Conservation (phyloP, 2,797 vertebrate species). For the Peromyscus melanophrys region DNA sequence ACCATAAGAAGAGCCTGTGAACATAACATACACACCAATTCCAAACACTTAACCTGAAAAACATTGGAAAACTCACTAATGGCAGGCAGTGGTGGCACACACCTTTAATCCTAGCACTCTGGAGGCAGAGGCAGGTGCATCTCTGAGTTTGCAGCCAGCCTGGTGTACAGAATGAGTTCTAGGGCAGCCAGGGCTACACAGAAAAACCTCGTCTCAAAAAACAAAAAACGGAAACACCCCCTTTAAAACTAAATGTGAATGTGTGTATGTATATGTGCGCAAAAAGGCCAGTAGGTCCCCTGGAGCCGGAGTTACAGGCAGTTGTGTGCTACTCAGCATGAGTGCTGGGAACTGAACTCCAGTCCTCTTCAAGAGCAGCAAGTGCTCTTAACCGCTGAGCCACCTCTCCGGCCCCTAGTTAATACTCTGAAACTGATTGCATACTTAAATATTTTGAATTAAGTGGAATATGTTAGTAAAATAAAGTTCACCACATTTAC, state of each 20-base stretch:
- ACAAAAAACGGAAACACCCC: too few species aligned
- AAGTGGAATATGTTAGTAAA: conserved; percentile 37
- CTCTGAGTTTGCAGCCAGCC: too few species aligned
- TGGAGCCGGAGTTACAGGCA: too few species aligned
- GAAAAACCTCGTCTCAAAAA: too few species aligned
- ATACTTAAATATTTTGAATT: background rate
- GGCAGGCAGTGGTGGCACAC: background rate
- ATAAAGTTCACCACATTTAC: background rate
- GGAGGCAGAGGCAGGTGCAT: background rate
- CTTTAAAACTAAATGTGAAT: background rate
- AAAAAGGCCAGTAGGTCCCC: too few species aligned
- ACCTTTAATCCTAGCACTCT: background rate
- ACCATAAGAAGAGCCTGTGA: background rate
- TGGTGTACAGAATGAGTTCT: too few species aligned
- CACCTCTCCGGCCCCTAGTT: background rate
- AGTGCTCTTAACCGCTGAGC: background rate
- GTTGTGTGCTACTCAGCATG: background rate
- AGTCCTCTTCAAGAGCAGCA: background rate
- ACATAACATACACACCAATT: background rate
- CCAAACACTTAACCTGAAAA: background rate
- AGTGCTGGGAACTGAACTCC: background rate
- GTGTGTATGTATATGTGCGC: background rate
- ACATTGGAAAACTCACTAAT: background rate
- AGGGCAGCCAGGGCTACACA: too few species aligned
- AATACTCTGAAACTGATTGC: background rate